Evolutionary conservation across 2,797 vertebrate genomes (phyloP).

Genomic region (Etheostoma nigrum): DNA sequence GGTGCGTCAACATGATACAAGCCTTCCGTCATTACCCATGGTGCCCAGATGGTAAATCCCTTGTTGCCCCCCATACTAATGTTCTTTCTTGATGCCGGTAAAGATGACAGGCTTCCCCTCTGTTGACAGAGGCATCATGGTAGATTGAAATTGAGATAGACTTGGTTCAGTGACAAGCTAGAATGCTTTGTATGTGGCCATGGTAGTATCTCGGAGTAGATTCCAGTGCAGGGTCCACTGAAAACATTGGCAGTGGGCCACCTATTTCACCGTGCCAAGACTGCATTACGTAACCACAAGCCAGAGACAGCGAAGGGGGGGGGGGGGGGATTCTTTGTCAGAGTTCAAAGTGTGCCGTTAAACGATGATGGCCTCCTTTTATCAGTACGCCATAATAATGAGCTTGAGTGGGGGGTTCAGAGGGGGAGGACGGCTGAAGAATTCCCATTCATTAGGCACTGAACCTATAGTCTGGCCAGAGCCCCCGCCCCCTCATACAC

Average conservation of each 20-base stretch:
- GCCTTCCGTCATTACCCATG: background rate
- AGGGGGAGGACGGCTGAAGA: conserved; percentile 58
- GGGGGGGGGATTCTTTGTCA: conserved; percentile 63
- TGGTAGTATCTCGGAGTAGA: conserved; percentile 26
- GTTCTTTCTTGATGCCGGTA: background rate
- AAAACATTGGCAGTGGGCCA: conserved; percentile 49
- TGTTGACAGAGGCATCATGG: conserved; percentile 29
- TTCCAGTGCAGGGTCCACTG: conserved; percentile 7
- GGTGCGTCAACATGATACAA: no score
- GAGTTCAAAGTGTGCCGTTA: conserved; percentile 71
- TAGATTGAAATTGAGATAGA: conserved; percentile 35
- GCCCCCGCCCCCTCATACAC: conserved; percentile 45
- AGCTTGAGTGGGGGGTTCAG: conserved; percentile 54
- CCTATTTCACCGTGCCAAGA: conserved; percentile 18
- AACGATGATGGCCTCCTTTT: conserved; percentile 76
- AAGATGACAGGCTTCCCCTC: conserved; percentile 17
- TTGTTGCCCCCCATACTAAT: background rate
- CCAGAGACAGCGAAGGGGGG: conserved; percentile 43
- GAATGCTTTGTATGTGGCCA: conserved; percentile 29
- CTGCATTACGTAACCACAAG: conserved; percentile 62
- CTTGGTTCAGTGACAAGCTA: conserved; percentile 36
- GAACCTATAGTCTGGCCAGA: conserved; percentile 46
- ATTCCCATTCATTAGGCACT: conserved; percentile 75
- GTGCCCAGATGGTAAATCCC: background rate
- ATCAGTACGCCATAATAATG: conserved; percentile 72